A percentile compares a stretch with the other conserved stretches of the same genome.
Evolutionary conservation across 2,888 invertebrate species (phyloP).

Genomic region (Leucophenga montana): DNA sequence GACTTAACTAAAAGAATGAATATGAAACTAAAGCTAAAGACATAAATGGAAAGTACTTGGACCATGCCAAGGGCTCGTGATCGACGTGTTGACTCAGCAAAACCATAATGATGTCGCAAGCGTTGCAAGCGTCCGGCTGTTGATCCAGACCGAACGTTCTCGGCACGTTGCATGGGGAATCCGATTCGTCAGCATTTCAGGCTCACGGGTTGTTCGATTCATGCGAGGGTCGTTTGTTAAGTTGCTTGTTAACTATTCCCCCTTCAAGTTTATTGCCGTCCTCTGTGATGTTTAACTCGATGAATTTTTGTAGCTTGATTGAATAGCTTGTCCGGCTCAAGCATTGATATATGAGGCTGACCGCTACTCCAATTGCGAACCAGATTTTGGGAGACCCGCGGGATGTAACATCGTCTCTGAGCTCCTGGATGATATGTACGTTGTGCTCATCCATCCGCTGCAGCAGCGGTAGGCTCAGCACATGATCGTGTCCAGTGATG

Average conservation of each 20-base stretch:
- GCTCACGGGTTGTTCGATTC: not conserved
- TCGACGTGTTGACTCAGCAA: no score
- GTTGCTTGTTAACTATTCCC: not conserved
- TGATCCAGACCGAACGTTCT: no score
- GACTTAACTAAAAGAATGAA: no score
- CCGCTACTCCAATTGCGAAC: not conserved
- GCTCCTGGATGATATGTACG: not conserved
- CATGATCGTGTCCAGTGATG: not conserved
- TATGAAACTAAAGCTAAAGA: no score
- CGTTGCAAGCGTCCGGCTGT: no score
- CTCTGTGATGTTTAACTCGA: not conserved
- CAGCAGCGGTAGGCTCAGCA: not conserved
- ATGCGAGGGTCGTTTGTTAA: no score
- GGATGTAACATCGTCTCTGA: not conserved
- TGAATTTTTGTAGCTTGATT: not conserved
- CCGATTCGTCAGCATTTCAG: constrained; percentile 6
- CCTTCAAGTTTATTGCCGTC: not conserved
- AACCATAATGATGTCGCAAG: no score
- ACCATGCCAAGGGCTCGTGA: no score
- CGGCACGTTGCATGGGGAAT: no score
- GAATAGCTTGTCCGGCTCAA: not conserved
- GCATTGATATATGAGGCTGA: not conserved
- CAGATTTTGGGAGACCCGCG: not conserved
- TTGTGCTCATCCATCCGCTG: not conserved
- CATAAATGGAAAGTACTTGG: no score